phyloP scores from a whole-genome alignment of 2,888 invertebrate species.

The Drosophila falleni region DNA sequence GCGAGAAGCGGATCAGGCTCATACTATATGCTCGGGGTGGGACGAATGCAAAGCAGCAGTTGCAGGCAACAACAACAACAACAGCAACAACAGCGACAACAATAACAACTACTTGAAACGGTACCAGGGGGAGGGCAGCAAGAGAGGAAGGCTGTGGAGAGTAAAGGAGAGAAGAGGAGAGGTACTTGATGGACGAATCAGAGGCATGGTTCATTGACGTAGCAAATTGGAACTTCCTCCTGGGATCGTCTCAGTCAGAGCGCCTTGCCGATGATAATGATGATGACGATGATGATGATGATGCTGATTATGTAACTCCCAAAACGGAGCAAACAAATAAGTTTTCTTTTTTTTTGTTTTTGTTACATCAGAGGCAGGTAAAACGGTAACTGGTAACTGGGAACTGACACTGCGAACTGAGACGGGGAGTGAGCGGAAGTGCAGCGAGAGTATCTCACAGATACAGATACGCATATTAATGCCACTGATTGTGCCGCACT shows the following conservation, averaged over 20 bases:
- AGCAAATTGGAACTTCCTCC: conserved; percentile 83
- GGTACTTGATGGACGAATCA: conserved; percentile 63
- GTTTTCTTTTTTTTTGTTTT: conserved; percentile 17
- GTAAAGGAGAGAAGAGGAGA: background rate
- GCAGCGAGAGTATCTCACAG: conserved; percentile 54
- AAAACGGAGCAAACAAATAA: conserved; percentile 58
- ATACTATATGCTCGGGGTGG: conserved; percentile 20
- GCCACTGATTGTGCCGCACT: conserved; percentile 65
- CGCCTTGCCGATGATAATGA: conserved; percentile 12
- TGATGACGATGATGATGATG: conserved; percentile 24
- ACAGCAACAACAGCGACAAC: conserved; percentile 13
- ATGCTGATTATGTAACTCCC: conserved; percentile 56
- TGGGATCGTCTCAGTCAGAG: conserved; percentile 55
- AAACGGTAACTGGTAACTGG: background rate
- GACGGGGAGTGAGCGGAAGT: conserved; percentile 45
- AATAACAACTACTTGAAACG: conserved; percentile 43
- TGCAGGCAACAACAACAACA: conserved; percentile 21
- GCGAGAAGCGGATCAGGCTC: conserved; percentile 13
- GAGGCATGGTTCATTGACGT: conserved; percentile 82
- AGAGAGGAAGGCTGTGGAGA: conserved; percentile 1
- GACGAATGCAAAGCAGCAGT: conserved; percentile 37
- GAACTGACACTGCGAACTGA: conserved; percentile 10
- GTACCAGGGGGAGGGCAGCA: conserved; percentile 2
- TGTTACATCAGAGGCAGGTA: conserved; percentile 55
- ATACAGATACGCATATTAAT: conserved; percentile 73